Evolutionary conservation across 2,797 vertebrate species (phyloP).

Genomic region (Dendrocincla fuliginosa): DNA sequence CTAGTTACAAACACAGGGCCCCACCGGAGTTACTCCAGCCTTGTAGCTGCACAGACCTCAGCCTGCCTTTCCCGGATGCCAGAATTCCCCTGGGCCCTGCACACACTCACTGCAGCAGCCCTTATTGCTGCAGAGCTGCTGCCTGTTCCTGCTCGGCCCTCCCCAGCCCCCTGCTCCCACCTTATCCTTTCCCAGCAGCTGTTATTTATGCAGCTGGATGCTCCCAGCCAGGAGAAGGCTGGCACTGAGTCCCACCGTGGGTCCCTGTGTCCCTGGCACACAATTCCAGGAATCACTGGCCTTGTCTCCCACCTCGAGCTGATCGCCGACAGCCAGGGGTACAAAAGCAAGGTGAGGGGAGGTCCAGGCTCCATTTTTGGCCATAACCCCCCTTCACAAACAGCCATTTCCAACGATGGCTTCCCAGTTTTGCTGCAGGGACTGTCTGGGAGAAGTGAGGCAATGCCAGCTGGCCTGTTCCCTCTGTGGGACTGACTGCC

Average conservation of each 20-base stretch:
- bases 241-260: not conserved
- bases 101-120: not conserved
- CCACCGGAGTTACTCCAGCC: not conserved
- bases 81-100: not conserved
- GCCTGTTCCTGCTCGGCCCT: not conserved
- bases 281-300: accelerated
- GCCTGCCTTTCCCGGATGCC: not conserved
- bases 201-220: constrained; percentile 6
- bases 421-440: not conserved
- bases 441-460: not conserved
- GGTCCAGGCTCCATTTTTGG: not conserved
- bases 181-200: constrained; percentile 37
- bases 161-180: constrained; percentile 31
- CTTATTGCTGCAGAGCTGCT: not conserved
- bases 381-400: not conserved
- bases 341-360: not conserved
- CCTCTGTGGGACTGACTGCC: not conserved
- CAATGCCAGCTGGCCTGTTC: not conserved
- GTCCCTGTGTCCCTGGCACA: not conserved
- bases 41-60: not conserved
- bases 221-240: not conserved
- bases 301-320: not conserved
- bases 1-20: not conserved
- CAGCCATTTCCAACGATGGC: not conserved
- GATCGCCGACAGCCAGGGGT: accelerated